These are phyloP conservation scores for Spinus pinus DNA, from an alignment of 2,797 vertebrate species.

Conservation along the genomic window DNA sequence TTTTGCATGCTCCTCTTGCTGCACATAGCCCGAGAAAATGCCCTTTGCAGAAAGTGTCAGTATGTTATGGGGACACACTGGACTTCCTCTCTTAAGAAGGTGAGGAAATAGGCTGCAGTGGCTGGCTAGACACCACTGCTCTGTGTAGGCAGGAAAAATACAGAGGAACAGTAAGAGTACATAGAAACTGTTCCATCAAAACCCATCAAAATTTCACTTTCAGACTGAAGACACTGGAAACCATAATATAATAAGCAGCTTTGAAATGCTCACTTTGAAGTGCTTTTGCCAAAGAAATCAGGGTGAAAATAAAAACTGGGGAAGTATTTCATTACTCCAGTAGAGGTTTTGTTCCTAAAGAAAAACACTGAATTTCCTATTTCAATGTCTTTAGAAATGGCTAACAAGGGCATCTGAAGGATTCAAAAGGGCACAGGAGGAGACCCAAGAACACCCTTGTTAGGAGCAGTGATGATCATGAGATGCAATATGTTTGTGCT, in stretches of 20 bases:
- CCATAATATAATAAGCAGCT: neutral
- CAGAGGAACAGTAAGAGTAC: neutral
- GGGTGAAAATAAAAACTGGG: neutral
- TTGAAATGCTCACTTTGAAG: neutral
- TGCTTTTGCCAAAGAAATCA: neutral
- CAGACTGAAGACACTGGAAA: neutral
- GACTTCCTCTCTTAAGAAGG: neutral
- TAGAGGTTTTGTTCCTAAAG: neutral
- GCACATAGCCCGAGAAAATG: neutral
- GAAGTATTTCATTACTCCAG: neutral
- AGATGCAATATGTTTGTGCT: neutral
- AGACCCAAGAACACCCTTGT: neutral
- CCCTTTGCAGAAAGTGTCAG: neutral
- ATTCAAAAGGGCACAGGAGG: neutral
- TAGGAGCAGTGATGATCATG: neutral
- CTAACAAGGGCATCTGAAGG: neutral
- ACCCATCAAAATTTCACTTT: neutral
- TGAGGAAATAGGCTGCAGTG: neutral
- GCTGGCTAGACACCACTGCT: neutral
- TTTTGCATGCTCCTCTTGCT: rapidly evolving
- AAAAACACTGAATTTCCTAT: neutral
- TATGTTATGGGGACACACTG: neutral
- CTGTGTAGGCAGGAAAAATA: neutral
- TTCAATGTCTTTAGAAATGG: neutral
- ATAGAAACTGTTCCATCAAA: neutral